Evolutionary conservation across 2,113 vertebrate genomes (phyloP).

Genomic region (Eurypyga helias): DNA sequence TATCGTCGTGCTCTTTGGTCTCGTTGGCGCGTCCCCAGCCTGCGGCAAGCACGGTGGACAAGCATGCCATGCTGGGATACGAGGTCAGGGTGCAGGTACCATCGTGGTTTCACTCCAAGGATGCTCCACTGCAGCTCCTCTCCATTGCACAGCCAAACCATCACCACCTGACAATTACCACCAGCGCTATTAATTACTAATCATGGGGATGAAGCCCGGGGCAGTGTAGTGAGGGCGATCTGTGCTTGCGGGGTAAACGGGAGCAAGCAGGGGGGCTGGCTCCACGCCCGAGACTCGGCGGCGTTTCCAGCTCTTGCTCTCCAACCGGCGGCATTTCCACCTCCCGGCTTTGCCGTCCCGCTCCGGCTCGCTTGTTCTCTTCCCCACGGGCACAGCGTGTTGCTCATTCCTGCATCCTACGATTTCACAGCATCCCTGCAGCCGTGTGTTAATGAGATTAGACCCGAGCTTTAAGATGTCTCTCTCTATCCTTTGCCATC

Average conservation of each 20-base stretch:
- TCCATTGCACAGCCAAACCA: background rate
- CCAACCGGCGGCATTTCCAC: background rate
- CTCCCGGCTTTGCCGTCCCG: background rate
- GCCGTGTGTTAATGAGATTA: constrained; percentile 66
- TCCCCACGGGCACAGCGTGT: background rate
- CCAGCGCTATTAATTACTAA: background rate
- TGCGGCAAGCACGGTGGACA: background rate
- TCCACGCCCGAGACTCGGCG: background rate
- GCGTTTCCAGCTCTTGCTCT: background rate
- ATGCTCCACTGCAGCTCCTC: background rate
- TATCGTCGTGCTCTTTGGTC: no score
- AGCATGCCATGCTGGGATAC: background rate
- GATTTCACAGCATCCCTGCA: constrained; percentile 53
- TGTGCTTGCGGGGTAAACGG: background rate
- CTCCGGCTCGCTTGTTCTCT: constrained; percentile 17
- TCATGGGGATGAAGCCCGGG: fast-evolving
- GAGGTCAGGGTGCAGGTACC: background rate
- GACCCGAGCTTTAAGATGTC: constrained; percentile 45
- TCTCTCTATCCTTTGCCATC: constrained; percentile 66
- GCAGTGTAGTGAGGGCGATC: background rate
- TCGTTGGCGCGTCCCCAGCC: no score
- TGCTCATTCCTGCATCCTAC: constrained; percentile 57
- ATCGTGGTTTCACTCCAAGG: background rate
- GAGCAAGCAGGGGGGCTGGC: background rate
- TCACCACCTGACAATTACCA: fast-evolving